Evolutionary conservation across 2,888 invertebrate species (phyloP), one percentile per base, ranked within the genome.

Genomic region (Busseola fusca): DNA sequence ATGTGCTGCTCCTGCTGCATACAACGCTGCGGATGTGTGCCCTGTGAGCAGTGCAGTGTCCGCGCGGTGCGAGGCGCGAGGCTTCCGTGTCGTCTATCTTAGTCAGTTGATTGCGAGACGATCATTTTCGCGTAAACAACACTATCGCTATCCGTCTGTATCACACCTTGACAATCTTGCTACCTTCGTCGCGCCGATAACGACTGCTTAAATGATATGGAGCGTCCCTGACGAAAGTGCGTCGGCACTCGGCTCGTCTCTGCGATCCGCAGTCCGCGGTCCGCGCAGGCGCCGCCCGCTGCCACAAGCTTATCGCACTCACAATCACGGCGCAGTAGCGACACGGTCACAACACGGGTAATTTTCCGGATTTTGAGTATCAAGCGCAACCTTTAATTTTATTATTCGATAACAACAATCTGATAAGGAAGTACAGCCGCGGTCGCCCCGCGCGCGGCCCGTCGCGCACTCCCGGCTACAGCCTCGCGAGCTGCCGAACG

Each of bases 61-160:
- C n/a, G n/a, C n/a, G 34, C 34, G 27, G n/a, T 16, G 1, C 1
- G 16, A 37, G 64, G 9, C 37, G 48, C 50, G 37, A 18, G 18
- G 66, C 50, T 66, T 48, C 37, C 71, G 64, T 56, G 40, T 16
- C 48, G 59, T 50, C 73, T 87, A 88, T 88, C 87, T 88, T 83
- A 88, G 87, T 86, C 72, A 45, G 80, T 74, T 76, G 82, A 86
- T 86, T 81, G 80, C 78, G 68, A 70, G 64, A 72, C 81, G 86
- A 87, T 87, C 84, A 86, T 76, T 82, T 87, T 86, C 62, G 85
- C 87, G 82, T 80, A 86, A 86, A 88, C 81, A 86, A 71, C 69
- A 65, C 78, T 82, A 82, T 84, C 83, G 65, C 40, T 42, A 72
- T 48, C 45, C 80, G 52, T 14, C 52, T 37, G 65, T 76, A 76